Evolutionary conservation across 1,140 invertebrate species (phyloP), one percentile per base, ranked within the genome.

Genomic region (Leptinotarsa texana): DNA sequence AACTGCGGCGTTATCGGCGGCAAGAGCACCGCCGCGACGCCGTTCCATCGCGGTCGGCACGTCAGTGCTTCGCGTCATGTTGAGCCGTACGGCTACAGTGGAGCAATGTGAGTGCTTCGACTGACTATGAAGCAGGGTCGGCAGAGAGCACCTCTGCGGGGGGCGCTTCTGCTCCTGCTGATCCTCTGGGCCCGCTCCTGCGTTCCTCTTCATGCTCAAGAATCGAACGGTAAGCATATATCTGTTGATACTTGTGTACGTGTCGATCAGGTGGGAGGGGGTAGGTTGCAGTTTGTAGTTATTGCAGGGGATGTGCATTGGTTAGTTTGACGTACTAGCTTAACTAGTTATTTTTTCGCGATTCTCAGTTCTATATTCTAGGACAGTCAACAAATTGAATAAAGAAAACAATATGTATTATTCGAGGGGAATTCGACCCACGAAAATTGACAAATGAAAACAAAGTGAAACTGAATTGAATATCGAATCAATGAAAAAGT

Each of bases 131-230:
- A 62, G 78, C 74, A 78, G 77, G 72, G 73, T 49, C 66, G 69
- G 78, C 78, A 71, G 74, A 74, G 69, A 76, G 77, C 77, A 63
- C 73, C 75, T 73, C 74, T 75, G 24, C 4, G 47, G 77, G 73
- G 78, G 78, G 63, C 67, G 72, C 74, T 78, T 73, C 75, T 78
- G 76, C 78, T 78, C 71, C 65, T 77, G 77, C 76, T 77, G 63
- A 74, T 79, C 74, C 65, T 79, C 33, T 71, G 63, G 69, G 69
- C 69, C 69, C 69, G 74, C 18, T 72, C 67, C 70, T 62, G 70
- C 62, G 24, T 75, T 63, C 47, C 48, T n/a, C 69, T 48, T 63
- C 49, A 72, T 51, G 69, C 69, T 51, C 69, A 49, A 72, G 21
- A 72, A 63, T 68, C 72, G 13, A 69, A 72, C 27, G 77, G 77